phyloP scores from a whole-genome alignment of 2,113 vertebrate genomes.

The Brachyhypopomus occidentalis region DNA sequence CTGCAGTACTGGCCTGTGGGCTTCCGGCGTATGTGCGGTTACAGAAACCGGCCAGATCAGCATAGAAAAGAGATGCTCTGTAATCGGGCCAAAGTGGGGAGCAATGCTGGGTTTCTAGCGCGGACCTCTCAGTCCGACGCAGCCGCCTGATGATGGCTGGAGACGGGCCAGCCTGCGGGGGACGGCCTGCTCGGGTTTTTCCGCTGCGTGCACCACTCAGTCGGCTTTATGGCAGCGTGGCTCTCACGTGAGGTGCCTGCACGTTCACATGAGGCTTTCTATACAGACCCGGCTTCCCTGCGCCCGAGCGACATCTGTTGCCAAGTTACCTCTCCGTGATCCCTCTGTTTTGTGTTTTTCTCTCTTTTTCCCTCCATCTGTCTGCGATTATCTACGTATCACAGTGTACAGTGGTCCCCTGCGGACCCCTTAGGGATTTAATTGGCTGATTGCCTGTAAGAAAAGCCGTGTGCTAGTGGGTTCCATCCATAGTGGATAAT shows the following conservation, averaged over 20 bases:
- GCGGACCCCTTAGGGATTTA: background rate
- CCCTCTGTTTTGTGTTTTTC: background rate
- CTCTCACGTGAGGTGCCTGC: background rate
- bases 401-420: background rate
- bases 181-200: background rate
- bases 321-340: conserved; percentile 4
- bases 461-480: background rate
- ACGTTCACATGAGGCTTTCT: background rate
- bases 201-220: background rate
- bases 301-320: background rate
- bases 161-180: background rate
- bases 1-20: no score
- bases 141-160: background rate
- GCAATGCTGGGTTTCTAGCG: background rate
- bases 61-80: no score
- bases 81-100: background rate
- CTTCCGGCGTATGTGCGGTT: no score
- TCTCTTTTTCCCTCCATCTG: background rate
- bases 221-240: conserved; percentile 5
- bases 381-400: background rate
- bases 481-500: conserved; percentile 17
- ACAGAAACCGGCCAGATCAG: background rate
- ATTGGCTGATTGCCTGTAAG: background rate
- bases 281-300: background rate
- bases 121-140: background rate